Evolutionary conservation across 2,888 invertebrate genomes (phyloP), one percentile per base, ranked within the genome.

Genomic region (Acheta domesticus): DNA sequence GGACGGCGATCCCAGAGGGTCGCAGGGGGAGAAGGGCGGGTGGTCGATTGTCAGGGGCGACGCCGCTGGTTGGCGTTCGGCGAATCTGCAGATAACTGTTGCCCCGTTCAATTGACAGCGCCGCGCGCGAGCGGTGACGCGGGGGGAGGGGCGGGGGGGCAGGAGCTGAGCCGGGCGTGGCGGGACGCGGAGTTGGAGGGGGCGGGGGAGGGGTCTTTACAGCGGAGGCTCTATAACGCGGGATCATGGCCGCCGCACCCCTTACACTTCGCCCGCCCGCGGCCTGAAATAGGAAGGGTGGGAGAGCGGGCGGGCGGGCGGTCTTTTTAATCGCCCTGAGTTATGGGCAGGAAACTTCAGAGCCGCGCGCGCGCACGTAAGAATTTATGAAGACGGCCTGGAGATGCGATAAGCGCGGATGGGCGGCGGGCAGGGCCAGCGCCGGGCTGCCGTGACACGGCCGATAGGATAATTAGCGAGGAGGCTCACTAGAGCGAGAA

Each of bases 31-130:
- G 23, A 4, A 4, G 23, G 36, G 5, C 36, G 36, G 14, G 62
- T 62, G 5, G 16, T 62, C 62, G 62, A 62, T 62, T 62, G 62
- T 62, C 16, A 62, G 62, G n/a, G n/a, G 62, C n/a, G 62, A n/a
- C 62, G 14, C 12, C 62, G 62, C 62, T 62, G 62, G 62, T 62
- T 62, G 62, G 16, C 8, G 62, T 62, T 62, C 62, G 62, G n/a
- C n/a, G 62, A 62, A 62, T 62, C 62, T 19, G 62, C 62, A 62
- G 62, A 62, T 62, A 62, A 62, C 62, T 62, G 62, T 62, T 62
- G 62, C 62, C 62, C 62, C 62, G 62, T 62, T 62, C 62, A 62
- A 62, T 62, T 62, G 62, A 62, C 62, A 62, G 62, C 62, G 62
- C 16, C 16, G 14, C 62, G 11, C 36, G 36, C 36, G 36, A 23